Evolutionary conservation across 2,113 vertebrate genomes (phyloP), one percentile per base, ranked within the genome.

Genomic region (Sterna hirundo): DNA sequence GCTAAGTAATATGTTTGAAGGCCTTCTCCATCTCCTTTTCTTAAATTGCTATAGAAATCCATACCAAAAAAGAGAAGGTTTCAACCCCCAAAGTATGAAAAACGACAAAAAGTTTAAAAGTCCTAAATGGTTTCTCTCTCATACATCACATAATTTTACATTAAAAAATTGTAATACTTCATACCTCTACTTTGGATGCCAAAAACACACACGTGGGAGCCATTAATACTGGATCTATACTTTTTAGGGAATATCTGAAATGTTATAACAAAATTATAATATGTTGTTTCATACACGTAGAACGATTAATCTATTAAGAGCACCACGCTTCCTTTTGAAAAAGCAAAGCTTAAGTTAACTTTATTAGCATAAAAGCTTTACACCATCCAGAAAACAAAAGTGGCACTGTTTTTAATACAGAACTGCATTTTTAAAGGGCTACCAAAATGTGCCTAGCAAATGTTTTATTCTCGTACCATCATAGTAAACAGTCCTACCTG

Each of bases 181-280:
- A 97, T 98, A 99, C 99, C 99, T 99, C 99, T 96, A 99, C 99
- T 99, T 99, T 99, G 96, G 99, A 99, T 97, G 99, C 99, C 97
- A 99, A 98, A 98, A 99, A 99, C 93, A 99, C 99, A 98, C 99
- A 99, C 32, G 99, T 99, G 84, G 99, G 99, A 97, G 99, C 99
- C 99, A 99, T 99, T 96, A 99, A 98, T 90, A 99, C 99, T 87
- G 99, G 99, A 98, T 99, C 99, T 97, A 99, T 99, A 98, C 99
- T 99, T 98, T 99, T 99, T 97, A 99, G 97, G 96, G 99, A 99
- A 98, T 99, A 99, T 97, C 99, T 99, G 97, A 91, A 98, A 97
- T 94, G 95, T 77, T 84, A 97, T 86, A 97, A 97, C 90, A 96
- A 65, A 97, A 88, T 96, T 80, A 97, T 95, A 96, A 97, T 94